phyloP scores from a whole-genome alignment of 2,113 vertebrate species.

The Mirounga angustirostris region DNA sequence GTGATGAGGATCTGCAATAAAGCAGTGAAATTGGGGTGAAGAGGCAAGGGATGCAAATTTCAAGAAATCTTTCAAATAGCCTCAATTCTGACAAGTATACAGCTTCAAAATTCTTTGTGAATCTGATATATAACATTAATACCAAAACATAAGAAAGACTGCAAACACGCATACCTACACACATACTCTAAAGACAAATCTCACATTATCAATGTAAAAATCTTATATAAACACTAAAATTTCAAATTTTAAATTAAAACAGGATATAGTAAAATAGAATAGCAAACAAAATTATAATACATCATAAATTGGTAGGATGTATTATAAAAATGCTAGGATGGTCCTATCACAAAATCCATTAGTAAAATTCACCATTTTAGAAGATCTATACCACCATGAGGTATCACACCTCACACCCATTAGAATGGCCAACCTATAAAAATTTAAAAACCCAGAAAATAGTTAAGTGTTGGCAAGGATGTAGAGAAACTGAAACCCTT shows the following conservation, averaged over 20 bases:
- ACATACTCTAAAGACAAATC: neutral
- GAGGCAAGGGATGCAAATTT: neutral
- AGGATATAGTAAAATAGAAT: neutral
- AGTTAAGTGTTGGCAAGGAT: neutral
- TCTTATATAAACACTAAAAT: neutral
- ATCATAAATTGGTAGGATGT: neutral
- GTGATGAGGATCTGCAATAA: neutral
- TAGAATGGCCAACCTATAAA: neutral
- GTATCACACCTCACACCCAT: neutral
- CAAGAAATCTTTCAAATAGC: neutral
- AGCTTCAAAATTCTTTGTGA: neutral
- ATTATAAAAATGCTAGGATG: neutral
- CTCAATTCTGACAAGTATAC: neutral
- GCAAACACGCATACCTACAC: neutral
- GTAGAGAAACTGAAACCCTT: neutral
- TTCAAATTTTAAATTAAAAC: neutral
- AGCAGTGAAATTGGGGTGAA: neutral
- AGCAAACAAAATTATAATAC: neutral
- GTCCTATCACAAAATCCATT: neutral
- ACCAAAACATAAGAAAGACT: neutral
- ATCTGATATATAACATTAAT: neutral
- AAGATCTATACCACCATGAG: neutral
- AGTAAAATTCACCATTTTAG: neutral
- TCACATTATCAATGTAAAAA: neutral
- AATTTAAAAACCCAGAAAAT: neutral